Evolutionary conservation across 1,140 invertebrate species (phyloP).

Genomic region (Heterodera schachtii): DNA sequence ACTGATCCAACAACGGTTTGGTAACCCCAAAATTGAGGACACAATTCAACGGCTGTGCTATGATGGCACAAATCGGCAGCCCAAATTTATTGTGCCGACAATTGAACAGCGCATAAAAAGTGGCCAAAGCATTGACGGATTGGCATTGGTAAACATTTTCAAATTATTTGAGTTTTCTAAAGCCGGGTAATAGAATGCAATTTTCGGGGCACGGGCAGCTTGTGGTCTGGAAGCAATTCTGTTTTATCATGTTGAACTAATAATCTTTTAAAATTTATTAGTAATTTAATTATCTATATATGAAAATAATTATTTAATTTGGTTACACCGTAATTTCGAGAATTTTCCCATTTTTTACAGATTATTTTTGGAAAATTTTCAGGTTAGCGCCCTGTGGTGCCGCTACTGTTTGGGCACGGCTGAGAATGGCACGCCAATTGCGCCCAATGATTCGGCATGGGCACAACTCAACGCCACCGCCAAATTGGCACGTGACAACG

Average conservation of each 20-base stretch:
- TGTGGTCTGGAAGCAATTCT: too few species aligned
- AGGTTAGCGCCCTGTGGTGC: slow-evolving; percentile 2
- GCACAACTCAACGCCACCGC: neutral
- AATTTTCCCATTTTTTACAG: too few species aligned
- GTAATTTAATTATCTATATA: too few species aligned
- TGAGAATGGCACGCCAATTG: neutral
- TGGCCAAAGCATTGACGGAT: neutral
- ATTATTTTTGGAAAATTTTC: neutral
- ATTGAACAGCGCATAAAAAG: neutral
- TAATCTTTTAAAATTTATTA: too few species aligned
- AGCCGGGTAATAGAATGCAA: too few species aligned
- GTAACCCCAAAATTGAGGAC: neutral
- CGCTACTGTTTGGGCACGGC: neutral
- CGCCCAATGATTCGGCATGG: neutral
- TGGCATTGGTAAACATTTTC: too few species aligned
- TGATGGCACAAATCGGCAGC: neutral
- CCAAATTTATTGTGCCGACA: neutral
- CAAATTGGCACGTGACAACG: neutral
- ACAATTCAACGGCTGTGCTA: slow-evolving; percentile 3
- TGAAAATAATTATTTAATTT: too few species aligned
- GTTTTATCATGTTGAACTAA: too few species aligned
- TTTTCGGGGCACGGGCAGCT: too few species aligned
- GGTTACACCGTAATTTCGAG: too few species aligned
- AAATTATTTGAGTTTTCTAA: too few species aligned
- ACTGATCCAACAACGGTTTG: neutral